These are phyloP conservation scores for Dryadula phaetusa DNA, from an alignment of 2,888 invertebrate genomes.

Conservation along the genomic window DNA sequence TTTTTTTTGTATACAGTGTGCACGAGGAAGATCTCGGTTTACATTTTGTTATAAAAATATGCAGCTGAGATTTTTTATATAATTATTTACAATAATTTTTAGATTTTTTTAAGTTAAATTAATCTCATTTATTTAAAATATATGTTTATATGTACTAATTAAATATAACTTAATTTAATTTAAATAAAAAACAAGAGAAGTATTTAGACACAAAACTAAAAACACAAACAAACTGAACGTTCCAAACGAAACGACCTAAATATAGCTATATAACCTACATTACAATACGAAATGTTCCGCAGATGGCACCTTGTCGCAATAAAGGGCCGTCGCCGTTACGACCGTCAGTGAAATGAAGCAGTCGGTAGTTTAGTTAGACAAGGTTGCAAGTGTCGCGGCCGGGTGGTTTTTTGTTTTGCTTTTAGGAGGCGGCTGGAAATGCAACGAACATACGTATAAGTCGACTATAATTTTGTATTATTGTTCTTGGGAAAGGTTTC, in stretches of 20 bases:
- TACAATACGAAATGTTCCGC: constrained; percentile 57
- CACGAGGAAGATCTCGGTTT: constrained; percentile 13
- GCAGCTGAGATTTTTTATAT: not conserved
- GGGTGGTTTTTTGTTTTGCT: constrained; percentile 72
- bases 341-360: constrained; percentile 54
- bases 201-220: constrained; percentile 50
- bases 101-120: too few species aligned
- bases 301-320: constrained; percentile 67
- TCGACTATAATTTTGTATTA: constrained; percentile 57
- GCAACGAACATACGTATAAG: constrained; percentile 62
- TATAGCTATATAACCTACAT: constrained; percentile 68
- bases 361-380: constrained; percentile 61
- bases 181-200: constrained; percentile 32
- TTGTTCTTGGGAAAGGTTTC: constrained; percentile 57
- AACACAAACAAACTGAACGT: constrained; percentile 58
- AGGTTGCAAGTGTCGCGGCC: constrained; percentile 66
- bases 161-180: not conserved
- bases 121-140: not conserved
- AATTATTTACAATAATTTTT: not conserved
- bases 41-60: constrained; percentile 10
- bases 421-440: constrained; percentile 75
- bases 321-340: constrained; percentile 54
- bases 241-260: constrained; percentile 69
- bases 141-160: not conserved
- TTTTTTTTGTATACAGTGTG: constrained; percentile 11